Evolutionary conservation across 2,113 vertebrate species (phyloP).

Genomic region (Shinisaurus crocodilurus): DNA sequence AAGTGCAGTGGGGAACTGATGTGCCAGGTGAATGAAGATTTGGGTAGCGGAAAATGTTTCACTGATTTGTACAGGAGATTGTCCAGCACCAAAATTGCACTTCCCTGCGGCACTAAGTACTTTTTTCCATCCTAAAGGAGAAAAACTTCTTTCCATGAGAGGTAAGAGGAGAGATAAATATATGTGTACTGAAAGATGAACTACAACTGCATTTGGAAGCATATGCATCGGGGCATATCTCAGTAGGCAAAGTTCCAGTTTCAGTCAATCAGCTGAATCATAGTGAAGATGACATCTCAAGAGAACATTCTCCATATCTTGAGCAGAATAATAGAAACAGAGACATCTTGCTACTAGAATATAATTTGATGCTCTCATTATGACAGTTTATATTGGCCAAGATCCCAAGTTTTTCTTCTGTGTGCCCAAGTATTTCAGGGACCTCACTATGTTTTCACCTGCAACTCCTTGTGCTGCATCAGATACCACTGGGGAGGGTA

Average conservation of each 20-base stretch:
- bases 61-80: background rate
- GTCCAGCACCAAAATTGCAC: background rate
- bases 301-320: background rate
- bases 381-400: too few relatives aligned
- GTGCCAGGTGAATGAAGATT: conserved; percentile 1
- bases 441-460: background rate
- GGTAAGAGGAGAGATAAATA: background rate
- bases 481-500: background rate
- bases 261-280: background rate
- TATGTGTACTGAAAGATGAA: conserved; percentile 34
- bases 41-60: background rate
- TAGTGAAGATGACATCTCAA: background rate
- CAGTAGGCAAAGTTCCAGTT: background rate
- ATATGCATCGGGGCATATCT: background rate
- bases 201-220: conserved; percentile 5
- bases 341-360: background rate
- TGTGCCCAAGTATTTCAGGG: background rate
- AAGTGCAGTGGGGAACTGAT: background rate
- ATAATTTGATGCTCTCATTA: background rate
- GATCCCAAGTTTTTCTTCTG: background rate
- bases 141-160: background rate
- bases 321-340: background rate
- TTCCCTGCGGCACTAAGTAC: background rate
- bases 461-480: background rate
- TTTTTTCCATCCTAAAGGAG: conserved; percentile 15